Conservation (phyloP, 2,888 invertebrate genomes). For the Drosophila suboccidentalis region DNA sequence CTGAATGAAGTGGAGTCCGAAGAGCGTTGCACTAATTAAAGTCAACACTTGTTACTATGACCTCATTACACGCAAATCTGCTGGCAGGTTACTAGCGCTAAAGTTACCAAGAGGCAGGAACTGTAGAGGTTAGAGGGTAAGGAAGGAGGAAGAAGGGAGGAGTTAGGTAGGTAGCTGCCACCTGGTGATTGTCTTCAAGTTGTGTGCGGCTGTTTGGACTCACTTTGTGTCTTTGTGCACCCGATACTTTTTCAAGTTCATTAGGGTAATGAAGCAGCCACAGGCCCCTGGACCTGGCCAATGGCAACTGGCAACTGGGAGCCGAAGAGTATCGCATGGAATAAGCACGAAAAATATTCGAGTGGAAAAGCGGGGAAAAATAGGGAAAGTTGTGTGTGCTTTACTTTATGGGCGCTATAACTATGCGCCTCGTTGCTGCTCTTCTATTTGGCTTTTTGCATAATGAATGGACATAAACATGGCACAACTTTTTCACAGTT, state of each 20-base stretch:
- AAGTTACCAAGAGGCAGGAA: slow-evolving; percentile 35
- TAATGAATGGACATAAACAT: slow-evolving; percentile 75
- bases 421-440: slow-evolving; percentile 50
- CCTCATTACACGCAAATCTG: slow-evolving; percentile 79
- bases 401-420: slow-evolving; percentile 70
- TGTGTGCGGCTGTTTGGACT: slow-evolving; percentile 38
- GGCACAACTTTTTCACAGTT: slow-evolving; percentile 40
- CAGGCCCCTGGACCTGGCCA: slow-evolving; percentile 29
- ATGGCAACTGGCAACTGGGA: slow-evolving; percentile 6
- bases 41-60: slow-evolving; percentile 79
- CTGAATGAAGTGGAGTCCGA: slow-evolving; percentile 11
- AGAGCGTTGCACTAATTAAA: slow-evolving; percentile 69
- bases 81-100: slow-evolving; percentile 39
- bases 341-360: slow-evolving; percentile 28
- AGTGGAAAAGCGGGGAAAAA: slow-evolving; percentile 40
- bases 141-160: background rate
- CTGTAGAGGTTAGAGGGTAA: background rate
- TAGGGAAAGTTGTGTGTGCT: slow-evolving; percentile 41
- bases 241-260: slow-evolving; percentile 81
- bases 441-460: slow-evolving; percentile 70
- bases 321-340: slow-evolving; percentile 13
- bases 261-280: slow-evolving; percentile 81
- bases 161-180: slow-evolving; percentile 27
- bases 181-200: slow-evolving; percentile 71
- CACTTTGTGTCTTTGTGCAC: slow-evolving; percentile 71